Percentiles rank a stretch among this genome's conserved stretches.
Evolutionary conservation across 1,140 invertebrate species (phyloP).

Genomic region (Pentalonia nigronervosa): DNA sequence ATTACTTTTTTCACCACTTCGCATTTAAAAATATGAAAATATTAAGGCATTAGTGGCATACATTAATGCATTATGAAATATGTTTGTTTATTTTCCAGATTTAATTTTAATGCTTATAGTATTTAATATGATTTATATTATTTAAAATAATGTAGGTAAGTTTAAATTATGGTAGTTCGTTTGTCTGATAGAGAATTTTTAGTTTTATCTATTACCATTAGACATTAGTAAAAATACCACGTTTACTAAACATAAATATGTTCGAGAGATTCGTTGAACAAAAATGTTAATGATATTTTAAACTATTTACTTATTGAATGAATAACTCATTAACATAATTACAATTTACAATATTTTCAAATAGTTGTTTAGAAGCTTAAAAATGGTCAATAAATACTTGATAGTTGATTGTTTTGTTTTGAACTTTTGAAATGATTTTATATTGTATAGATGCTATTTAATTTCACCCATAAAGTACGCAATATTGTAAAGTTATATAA

Average conservation of each 20-base stretch:
- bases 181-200: background rate
- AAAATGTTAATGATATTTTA: background rate
- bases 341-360: background rate
- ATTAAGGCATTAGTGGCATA: background rate
- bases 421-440: background rate
- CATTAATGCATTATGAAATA: background rate
- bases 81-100: background rate
- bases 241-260: background rate
- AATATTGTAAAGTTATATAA: background rate
- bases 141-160: background rate
- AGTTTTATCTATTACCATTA: background rate
- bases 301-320: background rate
- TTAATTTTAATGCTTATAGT: background rate
- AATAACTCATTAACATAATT: background rate
- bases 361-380: background rate
- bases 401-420: background rate
- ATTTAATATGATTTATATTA: background rate
- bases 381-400: background rate
- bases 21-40: background rate
- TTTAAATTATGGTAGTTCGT: background rate
- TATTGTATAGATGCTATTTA: background rate
- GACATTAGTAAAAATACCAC: background rate
- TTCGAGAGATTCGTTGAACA: background rate
- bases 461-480: background rate
- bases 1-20: background rate